Evolutionary conservation across 2,113 vertebrate genomes (phyloP), one percentile per base, ranked within the genome.

Genomic region (Chamaetylas fuelleborni): DNA sequence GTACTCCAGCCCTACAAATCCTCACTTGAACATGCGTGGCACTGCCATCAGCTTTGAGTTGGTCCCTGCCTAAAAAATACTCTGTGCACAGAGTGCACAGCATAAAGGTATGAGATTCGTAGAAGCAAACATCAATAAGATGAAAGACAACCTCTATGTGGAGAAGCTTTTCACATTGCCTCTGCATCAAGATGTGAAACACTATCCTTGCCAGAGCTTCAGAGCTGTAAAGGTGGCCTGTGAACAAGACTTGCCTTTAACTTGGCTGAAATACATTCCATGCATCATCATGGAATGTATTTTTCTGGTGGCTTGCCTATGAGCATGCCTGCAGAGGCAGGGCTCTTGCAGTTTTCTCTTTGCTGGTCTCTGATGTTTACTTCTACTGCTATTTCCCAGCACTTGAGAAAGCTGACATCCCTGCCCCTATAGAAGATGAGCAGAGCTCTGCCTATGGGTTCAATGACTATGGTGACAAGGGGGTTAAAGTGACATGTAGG

Each of bases 391-490:
- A 3, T 43, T 92, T 62, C 25, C n/a, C 24, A 54, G 26, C 28
- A 38, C 18, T 45, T 33, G 20, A 40, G 50, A 58, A n/a, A 77
- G 20, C 25, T 58, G 56, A 16, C 10, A 12, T 66, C 19, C 29
- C 50, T 7, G 3, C 19, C 50, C 24, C 42, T 50, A 5, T 0
- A 5, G 58, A 54, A 33, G 36, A 14, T 48, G 61, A 92, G 9
- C 61, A 1, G 1, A 29, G 29, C 31, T 69, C 50, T 81, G 42
- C 45, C 25, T 0, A 0, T 2, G 6, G 40, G 36, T 50, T 72
- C 3, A 0, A 4, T 78, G 69, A 6, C 40, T 64, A 2, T 0
- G 0, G 9, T 19, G 36, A 71, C 51, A 16, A 12, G 18, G 11
- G 42, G 14, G 2, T 31, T 56, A 53, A 45, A 80, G 42, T 14